Conservation (phyloP, 2,113 vertebrate species). For the Rhegmatorhina hoffmannsi region DNA sequence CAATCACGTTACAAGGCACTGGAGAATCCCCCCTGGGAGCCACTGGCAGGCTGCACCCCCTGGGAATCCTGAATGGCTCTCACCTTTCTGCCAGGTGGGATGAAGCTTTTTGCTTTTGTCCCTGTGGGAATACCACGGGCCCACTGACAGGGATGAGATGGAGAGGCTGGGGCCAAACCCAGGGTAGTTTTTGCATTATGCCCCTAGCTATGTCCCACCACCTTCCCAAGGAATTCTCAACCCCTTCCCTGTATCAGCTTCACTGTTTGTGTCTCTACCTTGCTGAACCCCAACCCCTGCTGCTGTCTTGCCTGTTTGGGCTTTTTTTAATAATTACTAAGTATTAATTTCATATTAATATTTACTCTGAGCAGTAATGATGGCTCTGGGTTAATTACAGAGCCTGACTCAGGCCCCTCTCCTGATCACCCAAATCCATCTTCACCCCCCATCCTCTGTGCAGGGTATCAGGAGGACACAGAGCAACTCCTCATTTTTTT, state of each 20-base stretch:
- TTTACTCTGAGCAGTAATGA: background rate
- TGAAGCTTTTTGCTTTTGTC: background rate
- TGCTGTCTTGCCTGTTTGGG: background rate
- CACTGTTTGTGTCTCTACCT: background rate
- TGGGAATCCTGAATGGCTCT: accelerated
- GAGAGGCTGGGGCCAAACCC: background rate
- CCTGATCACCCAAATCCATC: background rate
- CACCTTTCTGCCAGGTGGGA: background rate
- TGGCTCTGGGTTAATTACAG: background rate
- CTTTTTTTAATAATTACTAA: background rate
- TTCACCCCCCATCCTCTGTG: background rate
- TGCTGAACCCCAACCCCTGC: background rate
- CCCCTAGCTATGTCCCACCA: accelerated
- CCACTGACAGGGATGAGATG: background rate
- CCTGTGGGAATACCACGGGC: background rate
- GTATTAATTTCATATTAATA: background rate
- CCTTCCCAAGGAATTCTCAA: background rate
- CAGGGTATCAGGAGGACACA: background rate
- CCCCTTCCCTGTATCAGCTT: background rate
- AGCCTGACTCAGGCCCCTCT: background rate
- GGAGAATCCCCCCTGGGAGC: background rate
- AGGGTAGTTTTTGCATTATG: background rate
- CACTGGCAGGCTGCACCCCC: background rate
- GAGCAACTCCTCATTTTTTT: background rate
- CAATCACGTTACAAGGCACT: accelerated